Conservation (phyloP, 2,797 vertebrate species). For the Leucoraja ocellata region DNA sequence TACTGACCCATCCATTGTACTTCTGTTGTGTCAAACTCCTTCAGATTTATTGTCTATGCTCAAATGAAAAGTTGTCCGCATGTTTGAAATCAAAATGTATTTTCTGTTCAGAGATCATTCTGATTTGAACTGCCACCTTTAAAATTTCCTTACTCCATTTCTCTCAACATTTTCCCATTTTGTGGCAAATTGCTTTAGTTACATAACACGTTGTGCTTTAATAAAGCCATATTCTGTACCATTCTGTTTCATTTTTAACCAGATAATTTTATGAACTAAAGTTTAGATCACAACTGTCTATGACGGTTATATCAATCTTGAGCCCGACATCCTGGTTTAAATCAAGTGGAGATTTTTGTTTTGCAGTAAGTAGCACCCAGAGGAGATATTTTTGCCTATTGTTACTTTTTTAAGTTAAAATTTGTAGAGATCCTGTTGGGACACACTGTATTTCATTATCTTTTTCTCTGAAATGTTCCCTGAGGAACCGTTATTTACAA, state of each 20-base stretch:
- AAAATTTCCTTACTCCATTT: background rate
- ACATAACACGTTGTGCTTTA: background rate
- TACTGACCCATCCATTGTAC: too few species aligned
- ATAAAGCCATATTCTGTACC: too few species aligned
- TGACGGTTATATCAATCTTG: background rate
- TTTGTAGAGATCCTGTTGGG: slow-evolving; percentile 11
- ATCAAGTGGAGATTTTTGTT: background rate
- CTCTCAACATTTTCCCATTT: too few species aligned
- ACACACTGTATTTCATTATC: slow-evolving; percentile 24
- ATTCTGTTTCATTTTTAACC: background rate
- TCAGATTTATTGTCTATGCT: too few species aligned
- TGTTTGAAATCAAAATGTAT: background rate
- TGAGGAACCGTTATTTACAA: slow-evolving; percentile 43
- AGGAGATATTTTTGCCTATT: slow-evolving; percentile 19
- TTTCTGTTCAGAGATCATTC: background rate
- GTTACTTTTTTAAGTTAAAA: slow-evolving; percentile 6
- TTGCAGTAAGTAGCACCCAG: background rate
- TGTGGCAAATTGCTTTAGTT: background rate
- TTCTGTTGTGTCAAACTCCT: too few species aligned
- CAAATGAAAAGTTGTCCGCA: background rate
- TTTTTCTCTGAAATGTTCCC: slow-evolving; percentile 42
- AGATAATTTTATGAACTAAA: background rate
- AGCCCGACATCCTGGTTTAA: background rate
- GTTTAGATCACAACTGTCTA: background rate
- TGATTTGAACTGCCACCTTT: background rate